Evolutionary conservation across 2,888 invertebrate genomes (phyloP).

Genomic region (Coleophora flavipennella): DNA sequence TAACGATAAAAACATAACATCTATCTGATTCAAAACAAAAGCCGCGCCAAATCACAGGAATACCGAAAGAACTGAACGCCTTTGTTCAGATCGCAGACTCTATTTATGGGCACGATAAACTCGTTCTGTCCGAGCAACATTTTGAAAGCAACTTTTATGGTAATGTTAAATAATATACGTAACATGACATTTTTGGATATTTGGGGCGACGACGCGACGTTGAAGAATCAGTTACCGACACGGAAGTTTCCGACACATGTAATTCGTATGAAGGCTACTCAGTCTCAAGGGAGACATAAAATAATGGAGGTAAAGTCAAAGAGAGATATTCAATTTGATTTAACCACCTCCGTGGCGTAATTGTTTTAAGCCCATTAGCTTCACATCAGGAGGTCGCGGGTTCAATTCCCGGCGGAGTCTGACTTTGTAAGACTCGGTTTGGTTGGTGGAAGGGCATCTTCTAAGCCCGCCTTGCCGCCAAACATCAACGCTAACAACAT

Average conservation of each 20-base stretch:
- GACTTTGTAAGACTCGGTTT: too few species aligned
- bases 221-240: slow-evolving; percentile 18
- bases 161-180: slow-evolving; percentile 18
- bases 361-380: too few species aligned
- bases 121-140: slow-evolving; percentile 28
- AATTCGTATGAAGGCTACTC: slow-evolving; percentile 39
- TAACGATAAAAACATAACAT: slow-evolving; percentile 39
- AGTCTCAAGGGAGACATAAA: slow-evolving; percentile 22
- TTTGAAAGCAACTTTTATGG: slow-evolving; percentile 18
- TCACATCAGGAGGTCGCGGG: too few species aligned
- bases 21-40: slow-evolving; percentile 23
- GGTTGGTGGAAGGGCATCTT: too few species aligned
- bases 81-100: slow-evolving; percentile 7
- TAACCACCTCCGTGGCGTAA: too few species aligned
- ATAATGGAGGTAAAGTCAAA: background rate
- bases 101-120: slow-evolving; percentile 20
- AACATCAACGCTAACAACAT: too few species aligned
- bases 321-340: slow-evolving; percentile 7
- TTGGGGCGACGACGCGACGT: slow-evolving; percentile 24
- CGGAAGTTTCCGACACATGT: slow-evolving; percentile 37
- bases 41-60: slow-evolving; percentile 22
- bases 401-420: too few species aligned
- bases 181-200: slow-evolving; percentile 27
- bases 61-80: slow-evolving; percentile 12
- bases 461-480: too few species aligned